Conservation (phyloP, 2,797 vertebrate genomes). For the Vipera ursinii region DNA sequence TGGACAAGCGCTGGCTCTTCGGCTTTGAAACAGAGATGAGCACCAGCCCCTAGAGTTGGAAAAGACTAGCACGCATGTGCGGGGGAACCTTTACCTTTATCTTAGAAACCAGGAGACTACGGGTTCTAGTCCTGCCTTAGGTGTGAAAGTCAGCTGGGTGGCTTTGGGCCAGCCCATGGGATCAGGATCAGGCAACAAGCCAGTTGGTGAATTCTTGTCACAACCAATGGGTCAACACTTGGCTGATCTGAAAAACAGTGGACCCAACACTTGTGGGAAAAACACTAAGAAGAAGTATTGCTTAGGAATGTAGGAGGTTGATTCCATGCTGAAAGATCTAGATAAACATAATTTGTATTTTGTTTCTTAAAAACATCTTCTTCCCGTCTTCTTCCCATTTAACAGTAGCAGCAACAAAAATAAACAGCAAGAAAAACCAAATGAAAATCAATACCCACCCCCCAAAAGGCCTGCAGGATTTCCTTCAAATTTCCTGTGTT, state of each 20-base stretch:
- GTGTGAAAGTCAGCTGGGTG: neutral
- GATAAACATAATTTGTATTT: neutral
- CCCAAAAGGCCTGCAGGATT: neutral
- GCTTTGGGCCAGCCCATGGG: neutral
- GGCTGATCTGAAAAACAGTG: neutral
- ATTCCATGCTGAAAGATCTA: neutral
- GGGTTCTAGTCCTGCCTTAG: neutral
- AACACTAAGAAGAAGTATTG: neutral
- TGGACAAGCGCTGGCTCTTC: too few species aligned
- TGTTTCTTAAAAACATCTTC: neutral
- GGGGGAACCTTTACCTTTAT: too few species aligned
- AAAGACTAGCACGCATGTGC: too few species aligned
- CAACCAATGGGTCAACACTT: neutral
- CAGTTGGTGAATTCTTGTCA: neutral
- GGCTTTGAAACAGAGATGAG: too few species aligned
- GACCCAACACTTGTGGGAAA: neutral
- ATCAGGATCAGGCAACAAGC: neutral
- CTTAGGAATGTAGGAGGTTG: neutral
- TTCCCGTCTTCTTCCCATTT: neutral
- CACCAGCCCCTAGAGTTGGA: too few species aligned
- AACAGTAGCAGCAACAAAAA: neutral
- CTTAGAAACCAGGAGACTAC: neutral
- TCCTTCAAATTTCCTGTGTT: neutral
- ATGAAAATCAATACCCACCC: neutral
- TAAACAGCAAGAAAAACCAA: neutral